Base-by-base conservation (phyloP, 1,140 invertebrate genomes). In the Bradynema listronoti region DNA sequence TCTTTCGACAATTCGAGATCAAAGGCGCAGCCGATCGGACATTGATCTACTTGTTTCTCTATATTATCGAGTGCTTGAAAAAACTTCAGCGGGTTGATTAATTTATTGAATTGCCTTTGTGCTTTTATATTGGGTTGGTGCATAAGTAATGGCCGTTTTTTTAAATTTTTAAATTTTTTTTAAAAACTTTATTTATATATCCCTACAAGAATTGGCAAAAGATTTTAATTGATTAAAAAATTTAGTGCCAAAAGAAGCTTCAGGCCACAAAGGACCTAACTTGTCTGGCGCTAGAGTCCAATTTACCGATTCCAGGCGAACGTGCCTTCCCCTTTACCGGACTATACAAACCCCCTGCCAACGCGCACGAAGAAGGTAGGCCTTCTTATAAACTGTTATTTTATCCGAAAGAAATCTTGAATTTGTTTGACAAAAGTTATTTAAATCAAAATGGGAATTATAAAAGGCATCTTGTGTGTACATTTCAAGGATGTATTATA, bases 41-140 rank as follows among this genome's bases (percentile, higher is more conserved):
- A 29, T 81, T 99, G 3, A 99, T 99, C 63, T 99, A 99, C 76
- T 85, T 98, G 30, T 98, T 91, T 0, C 80, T 99, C n/a, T 99
- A 97, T 78, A 91, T 98, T 65, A 95, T 89, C 0, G 95, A 99
- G 80, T 99, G 94, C 78, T 81, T 99, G 36, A 97, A 97, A 75
- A 87, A 87, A 72, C 79, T 98, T 11, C 89, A 93, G 77, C 90
- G 89, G 74, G 83, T 84, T 75, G 65, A 66, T 27, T 49, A 47
- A 27, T 11, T 9, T 45, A 46, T 33, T 41, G 55, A 66, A 4
- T 14, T 24, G 19, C n/a, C n/a, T 19, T 25, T 25, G 4, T 53
- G 61, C 4, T 22, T 60, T 4, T 59, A 9, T 22, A 58, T 27
- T 4, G 2, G 46, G 14, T 50, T 30, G 14, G 14, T 47, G n/a